A percentile compares a stretch with the other conserved stretches of the same genome.
Conservation (phyloP, 2,888 invertebrate species). For the Hydriomena furcata region DNA sequence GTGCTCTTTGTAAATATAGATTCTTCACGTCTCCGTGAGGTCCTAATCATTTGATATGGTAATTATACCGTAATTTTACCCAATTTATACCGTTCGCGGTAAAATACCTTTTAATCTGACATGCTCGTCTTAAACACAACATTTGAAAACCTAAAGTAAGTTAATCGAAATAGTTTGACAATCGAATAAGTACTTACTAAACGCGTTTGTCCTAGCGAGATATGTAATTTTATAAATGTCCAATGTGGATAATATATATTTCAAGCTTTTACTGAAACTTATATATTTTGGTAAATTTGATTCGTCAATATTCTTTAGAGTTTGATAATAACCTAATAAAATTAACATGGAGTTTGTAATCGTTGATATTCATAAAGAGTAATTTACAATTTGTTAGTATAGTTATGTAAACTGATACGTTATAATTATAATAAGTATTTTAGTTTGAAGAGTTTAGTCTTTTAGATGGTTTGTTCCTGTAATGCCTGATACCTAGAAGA, state of each 20-base stretch:
- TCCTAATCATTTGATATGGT: neutral
- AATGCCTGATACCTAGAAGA: too few species aligned
- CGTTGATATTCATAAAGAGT: slow-evolving; percentile 21
- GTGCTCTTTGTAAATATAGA: neutral
- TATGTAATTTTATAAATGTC: too few species aligned
- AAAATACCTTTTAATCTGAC: neutral
- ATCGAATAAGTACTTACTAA: too few species aligned
- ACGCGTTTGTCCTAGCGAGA: too few species aligned
- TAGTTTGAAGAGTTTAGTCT: slow-evolving; percentile 52
- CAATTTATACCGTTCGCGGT: neutral
- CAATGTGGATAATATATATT: neutral
- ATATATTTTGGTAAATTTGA: slow-evolving; percentile 11
- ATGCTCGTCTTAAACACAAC: too few species aligned
- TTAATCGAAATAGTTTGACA: too few species aligned
- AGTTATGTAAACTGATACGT: slow-evolving; percentile 47
- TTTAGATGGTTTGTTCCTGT: too few species aligned
- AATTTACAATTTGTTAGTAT: slow-evolving; percentile 32
- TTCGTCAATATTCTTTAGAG: neutral
- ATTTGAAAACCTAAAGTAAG: too few species aligned
- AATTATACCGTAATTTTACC: neutral
- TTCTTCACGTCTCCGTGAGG: neutral
- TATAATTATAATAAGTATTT: too few species aligned
- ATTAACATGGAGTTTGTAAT: slow-evolving; percentile 7
- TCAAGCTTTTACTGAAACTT: slow-evolving; percentile 1
- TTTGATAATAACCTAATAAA: neutral